Evolutionary conservation across 2,113 vertebrate species (phyloP).

Genomic region (Elephantulus edwardii): DNA sequence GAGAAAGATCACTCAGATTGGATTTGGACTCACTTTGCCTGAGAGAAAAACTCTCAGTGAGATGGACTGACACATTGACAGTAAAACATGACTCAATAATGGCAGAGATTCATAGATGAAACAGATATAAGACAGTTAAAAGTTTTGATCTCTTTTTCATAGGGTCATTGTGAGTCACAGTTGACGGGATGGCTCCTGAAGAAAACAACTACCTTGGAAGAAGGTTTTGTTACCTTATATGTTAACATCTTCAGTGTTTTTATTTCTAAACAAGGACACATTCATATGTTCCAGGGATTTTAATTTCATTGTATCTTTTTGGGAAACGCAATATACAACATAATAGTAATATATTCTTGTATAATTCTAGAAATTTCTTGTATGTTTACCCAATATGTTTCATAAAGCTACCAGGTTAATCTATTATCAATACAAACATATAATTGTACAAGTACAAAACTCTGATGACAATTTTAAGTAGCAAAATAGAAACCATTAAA

Average conservation of each 20-base stretch:
- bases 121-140: too few relatives aligned
- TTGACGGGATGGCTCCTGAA: too few relatives aligned
- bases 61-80: too few relatives aligned
- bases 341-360: not conserved
- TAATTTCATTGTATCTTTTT: not conserved
- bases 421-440: not conserved
- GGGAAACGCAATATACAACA: not conserved
- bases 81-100: too few relatives aligned
- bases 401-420: not conserved
- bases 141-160: too few relatives aligned
- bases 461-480: not conserved
- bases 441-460: not conserved
- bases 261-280: not conserved
- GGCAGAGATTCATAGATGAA: too few relatives aligned
- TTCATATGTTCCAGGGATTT: not conserved
- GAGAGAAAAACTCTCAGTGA: too few relatives aligned
- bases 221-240: not conserved
- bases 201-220: too few relatives aligned
- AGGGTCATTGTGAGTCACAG: too few relatives aligned
- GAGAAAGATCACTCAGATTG: too few relatives aligned
- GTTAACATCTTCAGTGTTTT: not conserved
- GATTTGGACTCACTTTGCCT: too few relatives aligned
- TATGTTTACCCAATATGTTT: not conserved
- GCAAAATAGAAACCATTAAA: not conserved
- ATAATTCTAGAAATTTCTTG: constrained; percentile 7